These are phyloP conservation scores for Boloria euphrosyne DNA, from an alignment of 2,888 invertebrate genomes.

Conservation along the genomic window DNA sequence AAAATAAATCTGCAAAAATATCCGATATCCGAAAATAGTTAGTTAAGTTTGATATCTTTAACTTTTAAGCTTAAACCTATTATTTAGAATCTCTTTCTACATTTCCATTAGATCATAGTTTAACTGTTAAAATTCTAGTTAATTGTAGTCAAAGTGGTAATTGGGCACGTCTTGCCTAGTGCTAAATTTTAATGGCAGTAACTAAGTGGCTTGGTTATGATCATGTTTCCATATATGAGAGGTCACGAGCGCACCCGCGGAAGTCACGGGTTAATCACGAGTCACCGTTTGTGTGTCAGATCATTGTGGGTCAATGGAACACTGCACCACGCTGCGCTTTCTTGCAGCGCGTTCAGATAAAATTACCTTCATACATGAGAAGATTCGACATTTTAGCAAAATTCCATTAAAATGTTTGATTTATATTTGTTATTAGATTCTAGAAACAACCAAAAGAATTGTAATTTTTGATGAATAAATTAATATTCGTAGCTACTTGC, in stretches of 20 bases:
- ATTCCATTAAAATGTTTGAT: slow-evolving; percentile 6
- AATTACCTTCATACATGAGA: slow-evolving; percentile 34
- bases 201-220: slow-evolving; percentile 13
- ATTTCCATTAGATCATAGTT: background rate
- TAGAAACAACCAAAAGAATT: background rate
- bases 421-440: background rate
- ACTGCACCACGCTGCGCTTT: slow-evolving; percentile 62
- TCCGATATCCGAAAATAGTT: too few relatives aligned
- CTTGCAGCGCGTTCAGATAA: slow-evolving; percentile 57
- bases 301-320: slow-evolving; percentile 70
- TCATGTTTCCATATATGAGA: slow-evolving; percentile 16
- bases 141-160: background rate
- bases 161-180: background rate
- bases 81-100: too few relatives aligned
- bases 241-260: slow-evolving; percentile 35
- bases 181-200: background rate
- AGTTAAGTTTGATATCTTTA: too few relatives aligned
- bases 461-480: too few relatives aligned
- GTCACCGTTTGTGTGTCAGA: slow-evolving; percentile 62
- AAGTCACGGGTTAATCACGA: slow-evolving; percentile 39
- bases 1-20: too few relatives aligned
- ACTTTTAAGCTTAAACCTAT: too few relatives aligned
- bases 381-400: slow-evolving; percentile 25
- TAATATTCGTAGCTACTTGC: too few relatives aligned
- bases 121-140: too few relatives aligned